Conservation (phyloP, 2,888 invertebrate genomes). For the Micoletzkya japonica region DNA sequence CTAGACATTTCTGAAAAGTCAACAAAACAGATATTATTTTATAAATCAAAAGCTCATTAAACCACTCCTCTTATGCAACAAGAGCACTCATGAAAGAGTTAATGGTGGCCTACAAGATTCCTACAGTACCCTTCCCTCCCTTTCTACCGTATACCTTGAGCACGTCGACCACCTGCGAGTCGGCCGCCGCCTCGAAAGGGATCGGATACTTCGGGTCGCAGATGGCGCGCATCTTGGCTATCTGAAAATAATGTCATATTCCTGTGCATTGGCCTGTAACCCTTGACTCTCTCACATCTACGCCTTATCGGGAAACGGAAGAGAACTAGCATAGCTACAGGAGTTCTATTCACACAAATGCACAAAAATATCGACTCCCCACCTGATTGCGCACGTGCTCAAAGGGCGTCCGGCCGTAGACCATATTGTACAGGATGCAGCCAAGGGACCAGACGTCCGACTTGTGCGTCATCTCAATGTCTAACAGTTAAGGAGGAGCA, state of each 20-base stretch:
- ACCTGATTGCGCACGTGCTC: constrained; percentile 75
- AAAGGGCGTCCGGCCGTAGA: constrained; percentile 88
- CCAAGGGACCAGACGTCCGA: constrained; percentile 97
- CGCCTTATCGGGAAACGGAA: no score
- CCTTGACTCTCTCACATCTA: no score
- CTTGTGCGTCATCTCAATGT: constrained; percentile 79
- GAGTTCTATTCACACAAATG: not conserved
- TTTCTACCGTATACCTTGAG: constrained; percentile 18
- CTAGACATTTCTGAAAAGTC: constrained; percentile 73
- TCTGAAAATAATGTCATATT: constrained; percentile 2
- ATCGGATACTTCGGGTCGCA: constrained; percentile 13
- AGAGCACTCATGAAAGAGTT: not conserved
- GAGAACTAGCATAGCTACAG: not conserved
- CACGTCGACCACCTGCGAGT: constrained; percentile 11
- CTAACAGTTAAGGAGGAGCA: not conserved
- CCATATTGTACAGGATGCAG: constrained; percentile 88
- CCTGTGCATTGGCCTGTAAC: not conserved
- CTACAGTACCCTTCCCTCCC: constrained; percentile 41
- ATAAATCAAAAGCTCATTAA: not conserved
- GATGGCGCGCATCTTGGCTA: constrained; percentile 18
- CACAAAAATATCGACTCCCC: constrained; percentile 10
- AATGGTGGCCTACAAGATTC: not conserved
- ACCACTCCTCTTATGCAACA: not conserved
- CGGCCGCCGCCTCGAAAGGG: constrained; percentile 12
- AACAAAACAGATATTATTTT: not conserved